Base-by-base conservation (phyloP, 2,113 vertebrate genomes). In the Romanogobio albipinnatus region DNA sequence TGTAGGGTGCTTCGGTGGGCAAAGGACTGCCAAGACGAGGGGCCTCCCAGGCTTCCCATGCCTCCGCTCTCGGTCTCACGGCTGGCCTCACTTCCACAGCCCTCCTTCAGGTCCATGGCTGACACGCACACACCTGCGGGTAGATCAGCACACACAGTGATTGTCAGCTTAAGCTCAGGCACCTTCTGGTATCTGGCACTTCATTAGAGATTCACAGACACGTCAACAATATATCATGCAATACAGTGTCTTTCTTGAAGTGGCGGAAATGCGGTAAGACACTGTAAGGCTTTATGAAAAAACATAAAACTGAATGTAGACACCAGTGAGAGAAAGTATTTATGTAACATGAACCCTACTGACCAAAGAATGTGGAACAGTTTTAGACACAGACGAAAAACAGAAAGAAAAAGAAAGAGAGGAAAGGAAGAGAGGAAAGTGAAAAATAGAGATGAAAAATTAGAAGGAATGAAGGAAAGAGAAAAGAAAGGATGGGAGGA, bases 91-190 rank as follows among this genome's bases (percentile, higher is more conserved):
- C 96, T 97, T 90, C 94, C 94, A 88, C 93, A 94, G 92, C 93
- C 96, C 91, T 99, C 97, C 94, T 99, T 99, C 87, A 98, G 94
- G 95, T 99, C 97, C 98, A 99, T 99, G 51, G 51, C 82, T 56
- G 56, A 64, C 68, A 89, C 87, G 82, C 85, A 87, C 84, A 90
- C 88, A 85, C 84, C 91, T 91, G 87, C 88, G 51, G 89, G 68
- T 10, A 80, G 51, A 82, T 79, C 58, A 79, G 58, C 61, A 68
- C 45, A 68, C 45, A 81, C 10, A 53, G 61, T 5, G 47, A 68
- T 68, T 68, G 47, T 68, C 79, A 66, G 59, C n/a, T 80, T 64
- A 81, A 68, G 33, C 81, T 14, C 19, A 43, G 66, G 49, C 45
- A 82, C 64, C 47, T 82, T 58, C 80, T 56, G 80, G 62, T 45